Evolutionary conservation across 64 coral and sea anemone genomes (phyloP).

Genomic region (Actinia tenebrosa): DNA sequence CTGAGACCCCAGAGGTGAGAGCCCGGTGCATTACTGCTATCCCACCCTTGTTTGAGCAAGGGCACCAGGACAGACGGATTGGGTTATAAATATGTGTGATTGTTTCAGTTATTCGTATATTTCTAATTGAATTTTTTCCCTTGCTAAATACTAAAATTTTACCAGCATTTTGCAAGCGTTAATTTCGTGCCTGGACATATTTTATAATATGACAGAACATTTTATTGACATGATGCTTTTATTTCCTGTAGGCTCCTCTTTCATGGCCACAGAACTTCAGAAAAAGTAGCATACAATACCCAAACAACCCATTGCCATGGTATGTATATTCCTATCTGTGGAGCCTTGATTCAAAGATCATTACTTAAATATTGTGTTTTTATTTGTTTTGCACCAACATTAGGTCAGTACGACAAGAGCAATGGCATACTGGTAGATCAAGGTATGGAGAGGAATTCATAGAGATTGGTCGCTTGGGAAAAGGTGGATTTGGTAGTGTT

Average conservation of each 20-base stretch:
- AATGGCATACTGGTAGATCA: slow-evolving; percentile 65
- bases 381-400: background rate
- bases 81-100: too few relatives aligned
- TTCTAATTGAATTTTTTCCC: too few relatives aligned
- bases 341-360: too few relatives aligned
- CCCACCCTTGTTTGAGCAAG: too few relatives aligned
- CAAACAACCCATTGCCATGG: background rate
- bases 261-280: background rate
- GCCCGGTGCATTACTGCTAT: too few relatives aligned
- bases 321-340: background rate
- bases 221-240: background rate
- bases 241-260: background rate
- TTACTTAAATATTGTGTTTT: background rate
- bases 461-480: slow-evolving; percentile 80
- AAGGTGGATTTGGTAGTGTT: slow-evolving; percentile 97
- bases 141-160: too few relatives aligned
- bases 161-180: too few relatives aligned
- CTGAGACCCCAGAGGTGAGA: background rate
- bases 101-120: too few relatives aligned
- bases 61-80: too few relatives aligned
- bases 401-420: slow-evolving; percentile 23
- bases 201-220: too few relatives aligned
- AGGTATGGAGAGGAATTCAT: slow-evolving; percentile 94
- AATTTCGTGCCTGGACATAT: too few relatives aligned
- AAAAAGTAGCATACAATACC: background rate